Base-by-base conservation (phyloP, 2,797 vertebrate species). In the Muscicapa comitata region DNA sequence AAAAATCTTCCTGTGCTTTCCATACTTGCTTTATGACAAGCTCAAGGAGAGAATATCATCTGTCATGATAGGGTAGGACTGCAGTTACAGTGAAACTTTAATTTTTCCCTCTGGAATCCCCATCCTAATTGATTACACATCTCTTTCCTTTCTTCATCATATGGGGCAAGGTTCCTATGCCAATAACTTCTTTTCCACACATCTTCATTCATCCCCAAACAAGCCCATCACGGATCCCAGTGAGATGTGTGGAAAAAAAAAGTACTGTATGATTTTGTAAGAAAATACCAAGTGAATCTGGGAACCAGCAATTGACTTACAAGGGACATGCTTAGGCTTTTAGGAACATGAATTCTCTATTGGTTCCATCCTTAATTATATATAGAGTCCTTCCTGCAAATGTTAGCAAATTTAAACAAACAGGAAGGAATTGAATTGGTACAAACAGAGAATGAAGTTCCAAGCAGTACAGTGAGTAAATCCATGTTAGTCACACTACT, bases 361-460 rank as follows among this genome's bases (percentile, higher is more conserved):
- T 45, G 13, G 20, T 86, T 84, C 68, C 14, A 84, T n/a, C 48
- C 26, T 84, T 74, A 67, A 75, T 75, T 86, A 71, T 15, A 78
- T 35, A 83, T 31, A 43, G 59, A 77, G 18, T 48, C 13, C 28
- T 45, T 80, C 76, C 55, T 77, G n/a, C 55, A 76, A 78, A 42
- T 82, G 19, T 65, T 71, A 48, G 25, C 14, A 76, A 73, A 85
- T 66, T 66, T 31, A 89, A 91, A 84, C 29, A 63, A 81, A 28
- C 29, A 66, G 40, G 55, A 75, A 63, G 23, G 50, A 80, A 77
- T 9, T 67, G 58, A 80, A 53, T 59, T 66, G 18, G 25, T 84
- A 35, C 23, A 75, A 82, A 58, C 12, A 88, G 29, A 90, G 62
- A 86, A 71, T 31, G 75, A 83, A 66, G 9, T 76, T 79, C 59